A percentile compares a stretch with the other conserved stretches of the same genome.
Evolutionary conservation across 2,888 invertebrate species (phyloP).

Genomic region (Chesias legatella): DNA sequence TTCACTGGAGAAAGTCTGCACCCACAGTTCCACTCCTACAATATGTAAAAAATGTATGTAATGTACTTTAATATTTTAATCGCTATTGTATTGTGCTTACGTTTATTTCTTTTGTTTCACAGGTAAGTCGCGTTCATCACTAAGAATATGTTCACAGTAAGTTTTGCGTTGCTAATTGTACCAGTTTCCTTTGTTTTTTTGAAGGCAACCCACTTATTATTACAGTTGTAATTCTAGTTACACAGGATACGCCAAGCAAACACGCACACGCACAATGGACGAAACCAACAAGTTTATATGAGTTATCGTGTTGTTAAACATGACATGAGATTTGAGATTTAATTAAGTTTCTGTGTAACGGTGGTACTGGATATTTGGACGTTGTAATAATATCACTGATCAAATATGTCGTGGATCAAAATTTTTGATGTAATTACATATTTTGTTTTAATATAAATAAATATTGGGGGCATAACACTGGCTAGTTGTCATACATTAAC

Average conservation of each 20-base stretch:
- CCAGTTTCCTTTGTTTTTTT: constrained; percentile 28
- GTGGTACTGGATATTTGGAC: too few species aligned
- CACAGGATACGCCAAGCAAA: constrained; percentile 9
- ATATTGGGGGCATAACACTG: too few species aligned
- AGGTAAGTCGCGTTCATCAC: constrained; percentile 41
- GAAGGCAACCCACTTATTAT: constrained; percentile 27
- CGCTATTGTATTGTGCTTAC: too few species aligned
- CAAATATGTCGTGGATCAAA: too few species aligned
- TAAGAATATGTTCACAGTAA: constrained; percentile 27
- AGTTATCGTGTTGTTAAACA: neutral
- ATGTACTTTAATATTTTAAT: too few species aligned
- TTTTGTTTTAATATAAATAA: too few species aligned
- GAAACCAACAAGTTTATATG: neutral
- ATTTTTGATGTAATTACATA: too few species aligned
- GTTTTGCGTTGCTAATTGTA: constrained; percentile 32
- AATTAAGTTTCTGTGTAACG: neutral
- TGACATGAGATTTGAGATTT: neutral
- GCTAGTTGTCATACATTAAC: too few species aligned
- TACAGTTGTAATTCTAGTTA: constrained; percentile 25
- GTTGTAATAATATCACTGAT: too few species aligned
- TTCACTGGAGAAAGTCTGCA: too few species aligned
- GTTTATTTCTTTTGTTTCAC: constrained; percentile 33
- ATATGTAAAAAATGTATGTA: too few species aligned
- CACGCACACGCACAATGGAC: constrained; percentile 7
- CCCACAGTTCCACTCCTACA: too few species aligned